phyloP scores from a whole-genome alignment of 30 jellyfish, hydroid and myxozoan species.

The Cassiopea xamachana region DNA sequence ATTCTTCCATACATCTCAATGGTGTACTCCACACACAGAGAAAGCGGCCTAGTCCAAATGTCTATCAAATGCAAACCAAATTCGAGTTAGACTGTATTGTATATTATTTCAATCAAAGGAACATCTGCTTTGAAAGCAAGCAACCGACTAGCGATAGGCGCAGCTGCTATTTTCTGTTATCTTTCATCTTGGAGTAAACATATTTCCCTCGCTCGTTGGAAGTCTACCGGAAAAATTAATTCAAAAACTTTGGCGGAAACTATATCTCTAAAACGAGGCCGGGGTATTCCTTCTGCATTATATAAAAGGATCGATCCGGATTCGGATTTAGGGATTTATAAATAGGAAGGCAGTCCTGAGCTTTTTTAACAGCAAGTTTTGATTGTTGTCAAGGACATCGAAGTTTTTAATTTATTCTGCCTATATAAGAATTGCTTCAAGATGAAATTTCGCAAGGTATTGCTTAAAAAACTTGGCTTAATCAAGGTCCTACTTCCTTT shows the following conservation, averaged over 20 bases:
- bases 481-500: too few species aligned
- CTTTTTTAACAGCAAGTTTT: too few species aligned
- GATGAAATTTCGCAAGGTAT: too few species aligned
- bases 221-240: constrained; percentile 2
- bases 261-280: constrained; percentile 1
- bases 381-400: too few species aligned
- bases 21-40: not conserved
- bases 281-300: not conserved
- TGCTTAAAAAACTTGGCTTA: too few species aligned
- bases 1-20: not conserved
- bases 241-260: constrained; percentile 12
- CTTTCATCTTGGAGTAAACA: not conserved
- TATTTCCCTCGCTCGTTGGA: not conserved
- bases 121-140: constrained; percentile 26
- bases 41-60: not conserved
- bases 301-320: not conserved
- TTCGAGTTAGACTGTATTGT: not conserved
- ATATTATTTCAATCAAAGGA: not conserved
- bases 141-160: not conserved
- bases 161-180: constrained; percentile 14
- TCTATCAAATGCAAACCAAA: not conserved
- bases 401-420: too few species aligned
- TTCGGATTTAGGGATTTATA: not conserved
- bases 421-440: too few species aligned
- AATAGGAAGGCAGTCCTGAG: too few species aligned